Base-by-base conservation (phyloP, 2,888 invertebrate genomes). In the Heliothis peltigera region DNA sequence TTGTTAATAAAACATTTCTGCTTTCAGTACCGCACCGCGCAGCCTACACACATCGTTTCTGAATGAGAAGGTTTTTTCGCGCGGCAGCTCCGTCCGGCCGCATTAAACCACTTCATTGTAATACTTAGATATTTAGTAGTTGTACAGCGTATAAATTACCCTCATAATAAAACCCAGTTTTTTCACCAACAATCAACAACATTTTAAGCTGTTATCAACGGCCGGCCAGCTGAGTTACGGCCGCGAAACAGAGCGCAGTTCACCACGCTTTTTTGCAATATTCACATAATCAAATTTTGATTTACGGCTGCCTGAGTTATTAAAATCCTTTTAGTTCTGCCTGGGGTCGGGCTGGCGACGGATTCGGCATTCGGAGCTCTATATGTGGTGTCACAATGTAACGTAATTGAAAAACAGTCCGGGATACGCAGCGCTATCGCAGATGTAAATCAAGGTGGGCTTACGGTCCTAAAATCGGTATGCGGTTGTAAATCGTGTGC, bases 271-370 rank as follows among this genome's bases (percentile, higher is more conserved):
- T 91, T 89, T 90, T 89, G 84, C 86, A 74, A 82, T 83, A 83
- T 88, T 86, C 87, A 85, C 86, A 87, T 90, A 91, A 91, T 93
- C 90, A 91, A 90, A 90, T 85, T 88, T 90, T 93, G 93, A 94
- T 94, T 93, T 93, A 94, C 84, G 78, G 83, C 84, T 77, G 77
- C 69, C 77, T 81, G 82, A 81, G 84, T 89, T 89, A 90, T 90
- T 89, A 91, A 89, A 91, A 88, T 83, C 87, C 84, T 86, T 89
- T 87, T 85, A 86, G 86, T 83, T 84, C 82, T 83, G 84, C 80
- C 70, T 61, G 70, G 47, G 64, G 66, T 77, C 63, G 48, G 55
- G 53, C 46, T 59, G 51, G 62, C 51, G 42, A 55, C 32, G 22
- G 47, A 28, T 35, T 77, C 77, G 75, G 83, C 77, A 83, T 83